Base-by-base conservation (phyloP, 1,140 invertebrate genomes). In the Globodera rostochiensis region DNA sequence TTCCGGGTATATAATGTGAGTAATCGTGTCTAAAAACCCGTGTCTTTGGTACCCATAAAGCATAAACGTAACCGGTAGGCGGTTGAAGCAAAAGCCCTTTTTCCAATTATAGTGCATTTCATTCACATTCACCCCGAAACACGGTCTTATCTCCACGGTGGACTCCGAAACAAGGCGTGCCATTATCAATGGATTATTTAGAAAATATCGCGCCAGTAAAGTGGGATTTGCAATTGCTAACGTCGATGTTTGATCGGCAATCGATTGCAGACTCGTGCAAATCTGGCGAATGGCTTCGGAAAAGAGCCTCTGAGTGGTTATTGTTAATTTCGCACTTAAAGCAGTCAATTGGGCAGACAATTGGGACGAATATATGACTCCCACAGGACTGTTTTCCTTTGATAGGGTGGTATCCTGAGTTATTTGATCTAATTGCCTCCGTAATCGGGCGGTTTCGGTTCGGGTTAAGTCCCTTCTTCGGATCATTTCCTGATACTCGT, bases 21-120 rank as follows among this genome's bases (percentile, higher is more conserved):
- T 70, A 11, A 21, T 8, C 0, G 67, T 70, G 19, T 70, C 67
- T 6, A 70, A 5, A 19, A 75, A 75, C 21, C 74, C 74, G 11
- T 75, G 74, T 5, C 60, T 13, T 47, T 9, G 36, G 3, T 19
- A 19, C 3, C 45, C 74, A 21, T 75, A 64, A 6, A 75, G 15
- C 25, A 46, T 9, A 6, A 75, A 75, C 1, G 74, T 57, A 6
- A 75, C 74, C n/a, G 74, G 74, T 1, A 75, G 21, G 4, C 74
- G 8, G 66, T 75, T 64, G 60, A 75, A 75, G 66, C 74, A 75
- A 19, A 47, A 75, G 4, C 49, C 49, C 21, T 64, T 5, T 75
- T n/a, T 75, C 74, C 74, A 75, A 64, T 75, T 75, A n/a, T 46
- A 75, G 25, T 75, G 74, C 25, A 75, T 53, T 6, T 75, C 74